A percentile compares a stretch with the other conserved stretches of the same genome.
phyloP scores from a whole-genome alignment of 2,797 vertebrate genomes.

The Spea hammondii region DNA sequence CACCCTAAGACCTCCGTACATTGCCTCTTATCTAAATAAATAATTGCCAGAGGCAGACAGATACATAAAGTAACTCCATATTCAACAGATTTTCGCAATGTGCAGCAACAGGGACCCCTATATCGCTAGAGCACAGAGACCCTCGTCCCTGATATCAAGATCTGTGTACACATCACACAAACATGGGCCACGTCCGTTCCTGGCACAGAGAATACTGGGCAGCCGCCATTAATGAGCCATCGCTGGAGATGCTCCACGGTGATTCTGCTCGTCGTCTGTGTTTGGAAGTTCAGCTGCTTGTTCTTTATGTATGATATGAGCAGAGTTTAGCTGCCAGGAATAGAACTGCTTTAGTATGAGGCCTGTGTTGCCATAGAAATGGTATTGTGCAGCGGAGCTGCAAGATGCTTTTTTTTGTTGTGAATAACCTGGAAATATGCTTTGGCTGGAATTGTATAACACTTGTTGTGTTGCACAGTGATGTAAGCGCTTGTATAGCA shows the following conservation, averaged over 20 bases:
- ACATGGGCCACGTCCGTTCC: too few relatives aligned
- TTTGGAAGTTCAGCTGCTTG: slow-evolving; percentile 24
- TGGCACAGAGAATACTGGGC: too few relatives aligned
- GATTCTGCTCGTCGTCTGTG: neutral
- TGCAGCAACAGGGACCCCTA: too few relatives aligned
- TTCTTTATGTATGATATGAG: slow-evolving; percentile 17
- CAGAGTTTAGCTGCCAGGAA: slow-evolving; percentile 28
- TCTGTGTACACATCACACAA: too few relatives aligned
- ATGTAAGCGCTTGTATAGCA: neutral
- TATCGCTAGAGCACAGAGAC: too few relatives aligned
- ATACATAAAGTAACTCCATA: too few relatives aligned
- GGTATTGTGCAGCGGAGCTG: slow-evolving; percentile 27
- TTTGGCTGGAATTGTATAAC: slow-evolving; percentile 14
- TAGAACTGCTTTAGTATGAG: slow-evolving; percentile 34
- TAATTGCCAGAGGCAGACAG: too few relatives aligned
- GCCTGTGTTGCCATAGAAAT: slow-evolving; percentile 47
- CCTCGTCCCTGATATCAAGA: too few relatives aligned
- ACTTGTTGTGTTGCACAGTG: neutral
- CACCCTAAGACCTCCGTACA: too few relatives aligned
- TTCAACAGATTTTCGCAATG: too few relatives aligned
- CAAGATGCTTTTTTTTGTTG: slow-evolving; percentile 39
- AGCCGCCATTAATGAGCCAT: too few relatives aligned
- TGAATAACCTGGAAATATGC: slow-evolving; percentile 40
- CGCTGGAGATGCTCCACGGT: neutral
- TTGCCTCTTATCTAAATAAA: too few relatives aligned